A percentile compares a stretch with the other conserved stretches of the same genome.
Evolutionary conservation across 2,797 vertebrate genomes (phyloP).

Genomic region (Calcarius lapponicus): DNA sequence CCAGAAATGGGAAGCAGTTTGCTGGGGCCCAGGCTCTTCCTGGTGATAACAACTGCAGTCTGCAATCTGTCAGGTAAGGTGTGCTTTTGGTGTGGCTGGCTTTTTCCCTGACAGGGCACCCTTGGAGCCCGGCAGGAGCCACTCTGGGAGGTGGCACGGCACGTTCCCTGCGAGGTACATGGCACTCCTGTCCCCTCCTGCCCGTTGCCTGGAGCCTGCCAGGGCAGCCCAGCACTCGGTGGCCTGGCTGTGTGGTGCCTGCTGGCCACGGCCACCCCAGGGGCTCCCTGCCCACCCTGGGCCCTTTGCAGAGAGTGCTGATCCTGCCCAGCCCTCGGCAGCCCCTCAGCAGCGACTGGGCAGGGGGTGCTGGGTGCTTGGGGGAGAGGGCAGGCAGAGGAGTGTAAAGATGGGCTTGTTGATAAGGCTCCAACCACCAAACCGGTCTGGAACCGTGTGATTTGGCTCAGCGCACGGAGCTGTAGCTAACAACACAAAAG

Average conservation of each 20-base stretch:
- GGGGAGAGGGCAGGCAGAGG: neutral
- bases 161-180: slow-evolving; percentile 40
- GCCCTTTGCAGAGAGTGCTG: neutral
- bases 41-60: neutral
- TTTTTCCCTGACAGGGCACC: rapidly evolving
- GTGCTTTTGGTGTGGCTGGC: neutral
- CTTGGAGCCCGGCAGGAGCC: neutral
- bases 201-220: rapidly evolving
- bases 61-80: neutral
- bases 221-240: rapidly evolving
- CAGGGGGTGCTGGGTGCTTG: rapidly evolving
- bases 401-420: neutral
- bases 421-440: slow-evolving; percentile 26
- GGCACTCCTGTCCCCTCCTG: neutral
- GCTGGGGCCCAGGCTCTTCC: neutral
- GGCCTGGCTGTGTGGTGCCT: neutral
- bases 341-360: neutral
- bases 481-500: slow-evolving; percentile 57
- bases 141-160: neutral
- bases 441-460: slow-evolving; percentile 38
- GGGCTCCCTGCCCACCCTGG: neutral
- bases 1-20: neutral
- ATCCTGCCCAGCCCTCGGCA: neutral
- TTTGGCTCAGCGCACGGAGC: neutral
- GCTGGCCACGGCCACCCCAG: neutral